Conservation (phyloP, 2,888 invertebrate species). For the Timema cristinae region DNA sequence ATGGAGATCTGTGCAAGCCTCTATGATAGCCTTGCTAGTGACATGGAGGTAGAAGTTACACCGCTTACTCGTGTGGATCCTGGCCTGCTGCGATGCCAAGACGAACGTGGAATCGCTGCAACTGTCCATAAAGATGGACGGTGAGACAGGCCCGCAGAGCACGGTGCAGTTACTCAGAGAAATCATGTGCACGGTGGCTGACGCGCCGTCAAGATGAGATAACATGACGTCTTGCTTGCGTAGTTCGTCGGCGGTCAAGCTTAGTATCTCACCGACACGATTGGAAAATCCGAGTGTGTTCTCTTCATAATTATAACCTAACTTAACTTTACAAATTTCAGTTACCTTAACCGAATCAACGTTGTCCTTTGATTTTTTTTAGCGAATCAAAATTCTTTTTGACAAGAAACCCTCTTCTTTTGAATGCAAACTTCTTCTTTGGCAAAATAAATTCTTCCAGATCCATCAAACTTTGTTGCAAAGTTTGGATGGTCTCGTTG, state of each 20-base stretch:
- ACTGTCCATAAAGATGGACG: constrained; percentile 86
- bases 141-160: constrained; percentile 82
- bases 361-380: constrained; percentile 24
- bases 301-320: constrained; percentile 47
- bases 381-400: constrained; percentile 15
- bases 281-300: constrained; percentile 62
- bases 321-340: background rate
- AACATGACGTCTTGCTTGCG: constrained; percentile 72
- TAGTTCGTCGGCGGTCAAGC: constrained; percentile 59
- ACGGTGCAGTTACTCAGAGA: constrained; percentile 73
- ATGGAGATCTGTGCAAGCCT: constrained; percentile 74
- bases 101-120: constrained; percentile 74
- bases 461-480: constrained; percentile 66
- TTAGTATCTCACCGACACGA: constrained; percentile 56
- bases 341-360: constrained; percentile 19
- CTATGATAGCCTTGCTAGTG: constrained; percentile 90
- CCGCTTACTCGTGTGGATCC: constrained; percentile 76
- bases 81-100: constrained; percentile 87
- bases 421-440: constrained; percentile 84
- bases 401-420: constrained; percentile 39
- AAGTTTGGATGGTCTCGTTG: constrained; percentile 65
- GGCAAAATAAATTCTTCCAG: constrained; percentile 70
- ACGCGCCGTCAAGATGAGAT: constrained; percentile 71
- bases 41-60: constrained; percentile 87
- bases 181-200: constrained; percentile 82